Conservation (phyloP, 2,888 invertebrate species). For the Cantharis lateralis region DNA sequence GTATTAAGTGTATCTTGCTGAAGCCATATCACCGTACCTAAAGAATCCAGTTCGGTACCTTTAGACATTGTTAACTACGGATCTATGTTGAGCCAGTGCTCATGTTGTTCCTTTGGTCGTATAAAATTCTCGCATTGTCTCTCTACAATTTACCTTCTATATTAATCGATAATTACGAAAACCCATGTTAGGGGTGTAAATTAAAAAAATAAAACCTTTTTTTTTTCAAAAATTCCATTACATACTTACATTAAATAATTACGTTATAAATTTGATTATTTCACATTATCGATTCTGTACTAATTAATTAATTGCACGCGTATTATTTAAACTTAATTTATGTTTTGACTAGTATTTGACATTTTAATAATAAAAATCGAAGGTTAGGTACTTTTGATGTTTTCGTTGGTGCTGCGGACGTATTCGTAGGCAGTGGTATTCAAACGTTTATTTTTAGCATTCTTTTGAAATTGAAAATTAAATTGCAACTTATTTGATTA, state of each 20-base stretch:
- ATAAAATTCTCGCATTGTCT: constrained; percentile 9
- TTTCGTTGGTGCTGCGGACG: not conserved
- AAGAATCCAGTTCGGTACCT: constrained; percentile 47
- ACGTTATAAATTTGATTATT: constrained; percentile 16
- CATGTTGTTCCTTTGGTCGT: constrained; percentile 13
- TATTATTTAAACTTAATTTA: constrained; percentile 20
- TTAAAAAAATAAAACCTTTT: not conserved
- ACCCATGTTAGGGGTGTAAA: not conserved
- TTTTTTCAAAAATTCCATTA: not conserved
- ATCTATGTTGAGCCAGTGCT: constrained; percentile 33
- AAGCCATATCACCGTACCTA: constrained; percentile 50
- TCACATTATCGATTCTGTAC: constrained; percentile 11
- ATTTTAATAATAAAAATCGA: constrained; percentile 19
- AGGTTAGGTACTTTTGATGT: constrained; percentile 8
- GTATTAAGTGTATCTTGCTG: constrained; percentile 63
- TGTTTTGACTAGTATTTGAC: constrained; percentile 24
- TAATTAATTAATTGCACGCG: constrained; percentile 9
- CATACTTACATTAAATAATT: constrained; percentile 2
- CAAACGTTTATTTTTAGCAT: not conserved
- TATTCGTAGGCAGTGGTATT: not conserved
- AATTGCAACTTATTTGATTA: too few relatives aligned
- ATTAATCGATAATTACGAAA: not conserved
- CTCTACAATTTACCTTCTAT: not conserved
- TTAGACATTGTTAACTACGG: constrained; percentile 39
- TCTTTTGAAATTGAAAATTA: too few relatives aligned